Base-by-base conservation (phyloP, 2,113 vertebrate species). In the Suncus etruscus region DNA sequence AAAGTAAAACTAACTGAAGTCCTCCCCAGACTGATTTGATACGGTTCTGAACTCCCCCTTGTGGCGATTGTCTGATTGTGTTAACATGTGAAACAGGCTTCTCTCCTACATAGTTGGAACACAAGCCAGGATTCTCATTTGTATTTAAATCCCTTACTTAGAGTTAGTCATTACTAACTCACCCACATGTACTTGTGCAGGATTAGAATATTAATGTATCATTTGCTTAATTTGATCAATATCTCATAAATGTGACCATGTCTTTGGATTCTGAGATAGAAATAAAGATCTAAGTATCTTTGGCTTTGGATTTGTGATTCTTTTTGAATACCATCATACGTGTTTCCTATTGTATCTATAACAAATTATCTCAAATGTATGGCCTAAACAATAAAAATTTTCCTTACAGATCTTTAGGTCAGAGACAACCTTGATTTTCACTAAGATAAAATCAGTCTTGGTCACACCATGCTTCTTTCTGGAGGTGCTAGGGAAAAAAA, bases 261-360 rank as follows among this genome's bases (percentile, higher is more conserved):
- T 32, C 18, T 80, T 77, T 91, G 48, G 83, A 72, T 69, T 93
- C 80, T 74, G 25, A 94, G 84, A 73, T 6, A 10, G 24, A 86
- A 61, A 72, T 75, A 83, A 87, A 32, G 73, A 89, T 70, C 31
- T 65, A 14, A 10, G 1, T 20, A 5, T 82, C 29, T 70, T 27
- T 75, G 47, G 58, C 76, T 85, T 70, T 27, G 86, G 87, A 92
- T 51, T 76, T 69, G 39, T 39, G 25, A 72, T 94, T 82, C 45
- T 89, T 89, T 27, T 18, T 63, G n/a, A 77, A 72, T 27, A 50
- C 5, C 8, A 32, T 61, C 75, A 29, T 83, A 83, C 72, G 80
- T 29, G 75, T 58, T 87, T 73, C 27, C 7, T 84, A 47, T 31
- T 50, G 18, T 3, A 61, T 29, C 2, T 51, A 22, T 48, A 61